Base-by-base conservation (phyloP, 2,797 vertebrate genomes). In the Menidia menidia region DNA sequence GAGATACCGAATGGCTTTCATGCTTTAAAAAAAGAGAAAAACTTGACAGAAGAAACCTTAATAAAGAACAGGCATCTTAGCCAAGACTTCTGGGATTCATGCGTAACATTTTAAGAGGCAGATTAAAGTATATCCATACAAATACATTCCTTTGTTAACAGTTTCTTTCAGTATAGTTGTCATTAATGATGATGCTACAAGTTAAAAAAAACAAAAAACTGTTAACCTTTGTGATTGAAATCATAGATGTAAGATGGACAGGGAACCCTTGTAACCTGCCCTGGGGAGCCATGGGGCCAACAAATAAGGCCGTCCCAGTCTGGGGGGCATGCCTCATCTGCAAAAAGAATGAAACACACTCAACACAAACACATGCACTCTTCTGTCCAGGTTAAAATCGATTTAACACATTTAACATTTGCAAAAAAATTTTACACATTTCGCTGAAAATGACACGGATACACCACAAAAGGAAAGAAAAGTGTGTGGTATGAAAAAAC, bases 271-370 rank as follows among this genome's bases (percentile, higher is more conserved):
- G 89, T 91, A 3, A 92, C 81, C 56, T 89, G 89, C 18, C 96
- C 96, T 1, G 89, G 90, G 32, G 88, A 94, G n/a, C 96, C 96
- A 60, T 90, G 92, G 43, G 96, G 96, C 96, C 96, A 97, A 73
- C 96, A 97, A 41, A 96, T 94, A 9, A 97, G 89, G 58, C 96
- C 96, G 10, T 97, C 96, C 96, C 96, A 97, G 87, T 95, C 95
- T 45, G 96, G 95, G 71, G 94, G 90, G 71, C 96, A 97, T 53
- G 87, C 79, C 15, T 93, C 93, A 78, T 96, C 96, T 96, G 77
- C 32, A 86, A 55, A 0, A 2, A 71, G 41, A 61, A 30, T 45
- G 25, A 68, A 4, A 71, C 6, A 11, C 45, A 57, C n/a, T 55
- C 33, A 72, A 10, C 35, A 39, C 35, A 39, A 72, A 10, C 35